Evolutionary conservation across 2,797 vertebrate genomes (phyloP), one percentile per base, ranked within the genome.

Genomic region (Spatula versicolor): DNA sequence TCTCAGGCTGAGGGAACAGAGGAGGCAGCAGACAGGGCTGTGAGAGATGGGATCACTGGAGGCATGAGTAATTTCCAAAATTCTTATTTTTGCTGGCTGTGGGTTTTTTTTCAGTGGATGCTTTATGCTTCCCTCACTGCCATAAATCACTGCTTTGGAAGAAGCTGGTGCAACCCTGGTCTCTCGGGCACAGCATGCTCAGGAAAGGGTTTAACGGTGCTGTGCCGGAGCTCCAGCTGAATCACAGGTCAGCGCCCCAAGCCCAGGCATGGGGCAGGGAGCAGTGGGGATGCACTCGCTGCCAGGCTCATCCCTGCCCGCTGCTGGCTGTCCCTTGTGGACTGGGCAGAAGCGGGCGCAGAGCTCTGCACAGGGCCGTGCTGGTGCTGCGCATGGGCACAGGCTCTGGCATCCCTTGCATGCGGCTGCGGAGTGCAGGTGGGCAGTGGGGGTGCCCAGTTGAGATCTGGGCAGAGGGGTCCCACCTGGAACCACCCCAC

Each of bases 21-120:
- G 81, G 54, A 90, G 58, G 91, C 88, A 94, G 95, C 22, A 93
- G 91, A 79, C 94, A 75, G 82, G 81, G 72, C 83, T 83, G 72
- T 90, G 93, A 92, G 86, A 58, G 84, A 90, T 83, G 74, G 71
- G 41, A 80, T 90, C 9, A 14, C 89, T 86, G 93, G 89, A 93
- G 62, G 91, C 93, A 87, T 77, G 84, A 94, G 94, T 84, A 63
- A 86, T 95, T 80, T 71, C 95, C 68, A 84, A 94, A 96, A 92
- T 94, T 82, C 83, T 81, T 95, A 11, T 9, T 3, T 91, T 91
- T 95, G 93, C 86, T 66, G 48, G 77, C 86, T 86, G 71, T 68
- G 39, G 78, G 48, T 39, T 86, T 64, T 87, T 69, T 39, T 25
- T 43, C 48, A 67, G 83, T 2, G 7, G 41, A 20, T 83, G 90